Percentiles rank a stretch among this genome's conserved stretches.
phyloP scores from a whole-genome alignment of 2,888 invertebrate species.

The Phengaris arion region DNA sequence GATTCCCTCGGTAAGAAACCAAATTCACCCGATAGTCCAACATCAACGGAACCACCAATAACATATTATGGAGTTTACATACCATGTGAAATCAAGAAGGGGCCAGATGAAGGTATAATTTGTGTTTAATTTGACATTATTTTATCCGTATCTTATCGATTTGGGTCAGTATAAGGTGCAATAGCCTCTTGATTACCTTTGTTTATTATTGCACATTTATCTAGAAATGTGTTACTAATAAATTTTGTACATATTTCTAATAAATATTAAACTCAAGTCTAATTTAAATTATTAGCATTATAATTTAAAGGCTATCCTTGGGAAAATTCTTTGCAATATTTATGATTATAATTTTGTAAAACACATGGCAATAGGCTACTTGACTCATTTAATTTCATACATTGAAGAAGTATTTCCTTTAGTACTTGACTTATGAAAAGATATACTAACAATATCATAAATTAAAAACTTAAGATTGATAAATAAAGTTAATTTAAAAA shows the following conservation, averaged over 20 bases:
- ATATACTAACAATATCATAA: too few relatives aligned
- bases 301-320: too few relatives aligned
- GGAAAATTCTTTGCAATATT: too few relatives aligned
- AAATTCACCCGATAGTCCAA: slow-evolving; percentile 54
- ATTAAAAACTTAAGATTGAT: too few relatives aligned
- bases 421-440: too few relatives aligned
- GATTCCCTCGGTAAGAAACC: slow-evolving; percentile 59
- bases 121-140: slow-evolving; percentile 30
- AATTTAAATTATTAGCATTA: too few relatives aligned
- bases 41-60: slow-evolving; percentile 53
- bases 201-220: slow-evolving; percentile 9
- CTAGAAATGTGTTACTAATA: neutral
- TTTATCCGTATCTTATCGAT: slow-evolving; percentile 33
- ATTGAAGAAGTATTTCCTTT: too few relatives aligned
- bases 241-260: neutral
- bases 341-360: too few relatives aligned
- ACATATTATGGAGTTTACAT: slow-evolving; percentile 76
- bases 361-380: too few relatives aligned
- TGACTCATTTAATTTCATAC: too few relatives aligned
- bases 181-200: slow-evolving; percentile 10
- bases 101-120: slow-evolving; percentile 70
- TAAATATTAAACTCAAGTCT: too few relatives aligned
- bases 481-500: neutral
- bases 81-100: slow-evolving; percentile 75
- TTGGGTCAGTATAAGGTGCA: slow-evolving; percentile 22